These are phyloP conservation scores for Dipodomys merriami DNA, from an alignment of 2,113 vertebrate genomes.

Conservation along the genomic window DNA sequence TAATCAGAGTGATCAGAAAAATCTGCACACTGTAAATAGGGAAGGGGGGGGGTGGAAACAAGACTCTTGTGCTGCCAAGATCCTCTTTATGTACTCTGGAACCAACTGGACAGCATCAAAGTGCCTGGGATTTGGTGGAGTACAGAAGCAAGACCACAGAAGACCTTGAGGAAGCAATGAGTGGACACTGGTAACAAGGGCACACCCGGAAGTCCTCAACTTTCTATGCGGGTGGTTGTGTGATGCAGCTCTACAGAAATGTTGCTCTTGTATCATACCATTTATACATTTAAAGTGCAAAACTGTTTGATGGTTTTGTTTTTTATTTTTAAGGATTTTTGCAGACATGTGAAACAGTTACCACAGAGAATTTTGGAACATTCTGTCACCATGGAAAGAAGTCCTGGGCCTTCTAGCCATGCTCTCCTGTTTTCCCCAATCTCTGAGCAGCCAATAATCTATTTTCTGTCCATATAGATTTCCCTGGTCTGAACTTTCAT, in stretches of 20 bases:
- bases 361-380: conserved; percentile 7
- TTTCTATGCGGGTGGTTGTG: not conserved
- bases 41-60: not conserved
- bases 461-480: not conserved
- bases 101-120: not conserved
- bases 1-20: conserved; percentile 51
- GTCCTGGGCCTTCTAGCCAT: not conserved
- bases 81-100: not conserved
- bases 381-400: not conserved
- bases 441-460: not conserved
- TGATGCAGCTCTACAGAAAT: not conserved
- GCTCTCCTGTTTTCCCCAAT: not conserved
- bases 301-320: no score
- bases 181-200: not conserved
- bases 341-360: not conserved
- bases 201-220: no score
- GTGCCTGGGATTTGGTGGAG: not conserved
- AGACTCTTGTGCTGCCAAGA: not conserved
- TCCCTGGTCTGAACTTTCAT: not conserved
- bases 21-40: not conserved
- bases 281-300: not conserved
- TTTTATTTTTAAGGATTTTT: not conserved
- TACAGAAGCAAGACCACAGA: not conserved
- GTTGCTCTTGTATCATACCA: not conserved
- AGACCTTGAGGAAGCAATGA: not conserved